A percentile compares a stretch with the other conserved stretches of the same genome.
Conservation (phyloP, 2,888 invertebrate genomes). For the Drosophila atroscutellata region DNA sequence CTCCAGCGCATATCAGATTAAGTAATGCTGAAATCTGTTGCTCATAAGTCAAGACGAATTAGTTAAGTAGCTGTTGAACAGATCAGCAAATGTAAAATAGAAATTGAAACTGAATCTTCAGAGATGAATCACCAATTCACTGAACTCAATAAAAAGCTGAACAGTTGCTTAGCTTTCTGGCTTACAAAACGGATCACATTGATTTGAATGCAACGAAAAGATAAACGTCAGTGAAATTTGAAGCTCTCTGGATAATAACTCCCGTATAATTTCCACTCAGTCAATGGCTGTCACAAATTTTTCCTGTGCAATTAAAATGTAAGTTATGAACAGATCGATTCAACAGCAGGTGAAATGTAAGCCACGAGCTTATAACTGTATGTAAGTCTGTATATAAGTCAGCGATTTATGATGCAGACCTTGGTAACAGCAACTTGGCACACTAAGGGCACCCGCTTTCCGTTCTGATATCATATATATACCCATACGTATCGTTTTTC, state of each 20-base stretch:
- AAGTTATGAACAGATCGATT: conserved; percentile 53
- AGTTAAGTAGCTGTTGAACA: conserved; percentile 25
- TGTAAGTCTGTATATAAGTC: conserved; percentile 28
- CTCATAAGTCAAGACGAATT: conserved; percentile 22
- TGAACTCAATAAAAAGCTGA: conserved; percentile 3
- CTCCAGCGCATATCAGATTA: conserved; percentile 15
- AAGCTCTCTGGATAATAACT: conserved; percentile 51
- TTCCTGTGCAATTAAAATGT: conserved; percentile 59
- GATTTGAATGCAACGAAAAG: conserved; percentile 6
- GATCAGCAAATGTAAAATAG: conserved; percentile 11
- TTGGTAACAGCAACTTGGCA: conserved; percentile 64
- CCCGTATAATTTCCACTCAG: conserved; percentile 45
- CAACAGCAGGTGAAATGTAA: conserved; percentile 67
- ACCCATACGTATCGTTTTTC: conserved; percentile 63
- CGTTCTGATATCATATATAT: conserved; percentile 44
- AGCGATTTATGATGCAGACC: conserved; percentile 47
- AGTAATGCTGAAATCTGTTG: conserved; percentile 18
- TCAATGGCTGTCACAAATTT: conserved; percentile 38
- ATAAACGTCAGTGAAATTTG: conserved; percentile 42
- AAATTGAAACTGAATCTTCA: conserved; percentile 12
- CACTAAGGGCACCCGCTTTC: conserved; percentile 26
- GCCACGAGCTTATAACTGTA: conserved; percentile 26
- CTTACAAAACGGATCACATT: conserved; percentile 7
- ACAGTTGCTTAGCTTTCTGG: conserved; percentile 10
- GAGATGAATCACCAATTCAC: conserved; percentile 1